phyloP scores from a whole-genome alignment of 2,113 vertebrate genomes.

The Chauna torquata region DNA sequence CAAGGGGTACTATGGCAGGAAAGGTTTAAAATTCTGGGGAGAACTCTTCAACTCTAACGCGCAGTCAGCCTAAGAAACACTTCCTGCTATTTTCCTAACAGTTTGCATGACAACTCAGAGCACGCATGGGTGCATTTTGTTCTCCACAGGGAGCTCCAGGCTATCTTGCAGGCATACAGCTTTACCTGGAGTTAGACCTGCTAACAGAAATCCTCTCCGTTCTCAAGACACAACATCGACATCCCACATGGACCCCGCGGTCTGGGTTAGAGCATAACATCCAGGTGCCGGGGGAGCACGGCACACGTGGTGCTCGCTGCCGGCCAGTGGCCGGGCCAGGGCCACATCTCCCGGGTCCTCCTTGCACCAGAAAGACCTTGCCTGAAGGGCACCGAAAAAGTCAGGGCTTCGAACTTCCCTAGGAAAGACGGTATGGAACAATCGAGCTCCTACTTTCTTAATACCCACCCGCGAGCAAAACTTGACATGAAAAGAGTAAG shows the following conservation, averaged over 20 bases:
- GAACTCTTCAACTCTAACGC: neutral
- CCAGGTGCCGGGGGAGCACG: neutral
- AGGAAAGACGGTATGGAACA: neutral
- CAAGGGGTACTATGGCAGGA: neutral
- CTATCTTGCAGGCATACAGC: neutral
- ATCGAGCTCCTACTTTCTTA: neutral
- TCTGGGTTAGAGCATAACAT: neutral
- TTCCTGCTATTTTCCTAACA: neutral
- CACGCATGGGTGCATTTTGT: neutral
- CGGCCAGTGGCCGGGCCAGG: rapidly evolving
- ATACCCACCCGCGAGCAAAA: neutral
- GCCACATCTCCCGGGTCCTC: neutral
- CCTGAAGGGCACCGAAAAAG: neutral
- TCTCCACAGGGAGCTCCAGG: neutral
- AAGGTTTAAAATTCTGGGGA: neutral
- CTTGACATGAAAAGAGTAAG: neutral
- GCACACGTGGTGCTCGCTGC: neutral
- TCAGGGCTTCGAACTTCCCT: neutral
- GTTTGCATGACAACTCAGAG: neutral
- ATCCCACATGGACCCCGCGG: neutral
- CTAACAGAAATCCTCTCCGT: neutral
- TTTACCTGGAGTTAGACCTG: neutral
- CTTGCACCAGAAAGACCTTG: neutral
- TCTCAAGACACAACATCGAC: neutral
- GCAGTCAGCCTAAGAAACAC: neutral